These are phyloP conservation scores for Cerceris ruficornis DNA, from an alignment of 2,888 invertebrate genomes.

Conservation along the genomic window DNA sequence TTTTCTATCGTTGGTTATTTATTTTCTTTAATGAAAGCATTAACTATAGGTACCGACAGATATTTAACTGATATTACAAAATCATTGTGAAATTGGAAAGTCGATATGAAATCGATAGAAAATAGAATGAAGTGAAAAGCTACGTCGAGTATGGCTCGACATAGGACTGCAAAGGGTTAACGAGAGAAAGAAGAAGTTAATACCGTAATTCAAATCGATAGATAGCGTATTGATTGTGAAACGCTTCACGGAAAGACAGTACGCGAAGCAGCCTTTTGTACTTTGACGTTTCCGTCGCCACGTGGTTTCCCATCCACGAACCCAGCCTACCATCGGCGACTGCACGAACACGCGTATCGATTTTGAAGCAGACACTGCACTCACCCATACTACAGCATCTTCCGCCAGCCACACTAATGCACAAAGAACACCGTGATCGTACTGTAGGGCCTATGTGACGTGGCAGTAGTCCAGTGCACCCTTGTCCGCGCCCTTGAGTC, in stretches of 20 bases:
- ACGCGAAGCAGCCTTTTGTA: constrained; percentile 7
- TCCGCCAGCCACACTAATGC: constrained; percentile 24
- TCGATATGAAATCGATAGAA: no score
- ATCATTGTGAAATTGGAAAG: no score
- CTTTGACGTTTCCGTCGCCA: constrained; percentile 63
- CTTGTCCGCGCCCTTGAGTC: constrained; percentile 76
- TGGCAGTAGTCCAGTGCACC: constrained; percentile 68
- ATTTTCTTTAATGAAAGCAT: no score
- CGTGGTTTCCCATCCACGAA: constrained; percentile 59
- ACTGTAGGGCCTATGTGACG: constrained; percentile 66
- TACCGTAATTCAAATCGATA: background rate
- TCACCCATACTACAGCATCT: constrained; percentile 54
- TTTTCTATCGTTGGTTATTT: no score
- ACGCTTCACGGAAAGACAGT: background rate
- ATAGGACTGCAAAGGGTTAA: no score
- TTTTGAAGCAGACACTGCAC: constrained; percentile 68
- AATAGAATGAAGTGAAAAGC: no score
- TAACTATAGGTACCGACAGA: no score
- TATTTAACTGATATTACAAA: no score
- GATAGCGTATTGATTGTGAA: background rate
- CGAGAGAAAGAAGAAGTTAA: no score
- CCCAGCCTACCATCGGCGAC: constrained; percentile 49
- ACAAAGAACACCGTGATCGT: constrained; percentile 26
- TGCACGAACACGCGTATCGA: constrained; percentile 65
- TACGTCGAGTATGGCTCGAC: no score